phyloP scores from a whole-genome alignment of 2,113 vertebrate genomes.

The Larimichthys crocea region DNA sequence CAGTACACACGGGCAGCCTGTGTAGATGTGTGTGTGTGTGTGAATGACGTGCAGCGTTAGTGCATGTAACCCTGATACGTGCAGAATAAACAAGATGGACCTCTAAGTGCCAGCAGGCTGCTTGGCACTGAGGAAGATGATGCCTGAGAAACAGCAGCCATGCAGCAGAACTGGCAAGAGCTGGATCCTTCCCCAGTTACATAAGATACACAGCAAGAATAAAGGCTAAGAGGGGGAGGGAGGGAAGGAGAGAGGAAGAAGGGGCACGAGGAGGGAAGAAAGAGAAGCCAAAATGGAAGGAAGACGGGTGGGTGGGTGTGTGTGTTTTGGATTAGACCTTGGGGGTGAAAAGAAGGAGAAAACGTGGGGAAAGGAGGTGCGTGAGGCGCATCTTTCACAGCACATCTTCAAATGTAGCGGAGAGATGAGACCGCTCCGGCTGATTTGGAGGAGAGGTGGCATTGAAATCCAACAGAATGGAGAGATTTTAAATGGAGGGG shows the following conservation, averaged over 20 bases:
- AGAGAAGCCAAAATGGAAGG: slow-evolving; percentile 64
- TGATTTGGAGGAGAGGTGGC: slow-evolving; percentile 38
- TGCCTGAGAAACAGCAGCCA: slow-evolving; percentile 66
- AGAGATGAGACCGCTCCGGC: slow-evolving; percentile 14
- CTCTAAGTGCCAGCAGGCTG: slow-evolving; percentile 44
- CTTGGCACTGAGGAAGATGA: slow-evolving; percentile 61
- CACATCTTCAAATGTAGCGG: slow-evolving; percentile 60
- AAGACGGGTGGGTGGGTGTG: slow-evolving; percentile 36
- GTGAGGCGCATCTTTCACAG: slow-evolving; percentile 54
- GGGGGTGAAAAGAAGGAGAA: slow-evolving; percentile 21
- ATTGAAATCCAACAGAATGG: slow-evolving; percentile 42
- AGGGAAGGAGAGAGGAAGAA: slow-evolving; percentile 15
- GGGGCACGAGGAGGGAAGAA: slow-evolving; percentile 23
- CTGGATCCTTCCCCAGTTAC: slow-evolving; percentile 76
- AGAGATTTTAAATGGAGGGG: slow-evolving; percentile 57
- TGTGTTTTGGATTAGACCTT: slow-evolving; percentile 37
- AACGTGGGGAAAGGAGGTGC: slow-evolving; percentile 17
- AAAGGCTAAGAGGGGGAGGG: slow-evolving; percentile 27
- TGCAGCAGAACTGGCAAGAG: slow-evolving; percentile 76
- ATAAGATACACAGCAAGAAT: slow-evolving; percentile 78
- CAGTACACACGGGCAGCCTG: not conserved
- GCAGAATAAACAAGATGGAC: slow-evolving; percentile 49
- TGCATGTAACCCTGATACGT: slow-evolving; percentile 24
- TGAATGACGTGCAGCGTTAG: slow-evolving; percentile 26
- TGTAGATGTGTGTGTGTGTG: not conserved